phyloP scores from a whole-genome alignment of 2,113 vertebrate species.

The Coracopsis vasa region DNA sequence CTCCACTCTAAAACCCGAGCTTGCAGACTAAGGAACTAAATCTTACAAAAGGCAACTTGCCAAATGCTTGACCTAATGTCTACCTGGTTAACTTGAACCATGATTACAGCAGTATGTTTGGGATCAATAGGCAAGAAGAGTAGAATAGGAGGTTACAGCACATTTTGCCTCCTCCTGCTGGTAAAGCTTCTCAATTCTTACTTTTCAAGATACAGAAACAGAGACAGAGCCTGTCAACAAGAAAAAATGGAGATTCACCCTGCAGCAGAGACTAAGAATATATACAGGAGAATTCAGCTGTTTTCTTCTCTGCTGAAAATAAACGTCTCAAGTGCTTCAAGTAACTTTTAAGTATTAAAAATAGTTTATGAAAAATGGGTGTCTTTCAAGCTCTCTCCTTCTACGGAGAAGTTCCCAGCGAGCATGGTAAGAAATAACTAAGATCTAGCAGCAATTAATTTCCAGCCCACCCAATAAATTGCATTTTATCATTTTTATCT shows the following conservation, averaged over 20 bases:
- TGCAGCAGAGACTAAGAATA: background rate
- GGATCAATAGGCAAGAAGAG: background rate
- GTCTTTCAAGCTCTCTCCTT: constrained; percentile 38
- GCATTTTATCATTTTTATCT: background rate
- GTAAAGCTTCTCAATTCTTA: background rate
- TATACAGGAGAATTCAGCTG: background rate
- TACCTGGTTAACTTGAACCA: background rate
- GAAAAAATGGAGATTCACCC: background rate
- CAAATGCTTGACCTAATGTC: background rate
- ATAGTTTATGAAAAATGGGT: constrained; percentile 36
- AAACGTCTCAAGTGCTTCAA: background rate
- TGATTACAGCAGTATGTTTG: background rate
- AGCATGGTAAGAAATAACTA: background rate
- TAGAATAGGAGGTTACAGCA: background rate
- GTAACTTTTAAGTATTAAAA: constrained; percentile 49
- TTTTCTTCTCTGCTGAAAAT: constrained; percentile 16
- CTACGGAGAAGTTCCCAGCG: constrained; percentile 37
- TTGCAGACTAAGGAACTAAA: background rate
- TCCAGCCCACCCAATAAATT: background rate
- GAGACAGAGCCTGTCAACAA: background rate
- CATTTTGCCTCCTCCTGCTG: background rate
- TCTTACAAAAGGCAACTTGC: background rate
- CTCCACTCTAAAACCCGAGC: background rate
- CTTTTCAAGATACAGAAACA: background rate
- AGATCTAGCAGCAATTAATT: background rate